Evolutionary conservation across 2,888 invertebrate genomes (phyloP), one percentile per base, ranked within the genome.

Genomic region (Prenolepis imparis): DNA sequence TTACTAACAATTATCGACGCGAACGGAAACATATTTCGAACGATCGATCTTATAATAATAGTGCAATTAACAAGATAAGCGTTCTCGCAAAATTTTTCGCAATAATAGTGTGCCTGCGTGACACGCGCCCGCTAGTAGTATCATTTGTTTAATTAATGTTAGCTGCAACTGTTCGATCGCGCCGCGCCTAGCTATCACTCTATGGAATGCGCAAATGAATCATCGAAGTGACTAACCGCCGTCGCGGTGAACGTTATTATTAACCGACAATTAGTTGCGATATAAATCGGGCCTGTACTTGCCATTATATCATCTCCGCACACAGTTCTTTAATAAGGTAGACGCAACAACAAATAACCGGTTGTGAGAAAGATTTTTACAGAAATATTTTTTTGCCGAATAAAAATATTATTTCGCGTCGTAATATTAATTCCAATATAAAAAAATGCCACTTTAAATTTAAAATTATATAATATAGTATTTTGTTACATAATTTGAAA

Each of bases 181-280:
- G 44, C 21, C 59, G 59, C 32, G 32, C 21, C 32, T 59, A 52
- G n/a, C 2, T 52, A 70, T 73, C 24, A 59, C 36, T 28, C 32
- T 15, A 9, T 12, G 4, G 73, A 78, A 59, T 36, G 44, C 18
- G n/a, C 9, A 18, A 44, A 80, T 72, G 59, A 59, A 72, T 80
- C 78, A 73, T 80, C 18, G 32, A 59, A 44, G 24, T 72, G 21
- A 59, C 32, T 78, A 70, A 44, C 24, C 3, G 52, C 68, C 59
- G 39, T 15, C 12, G 3, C 36, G 36, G 44, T 73, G 21, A 80
- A 80, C 74, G 73, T 52, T 77, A 80, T 80, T 73, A 80, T 80
- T 80, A 80, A 44, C 8, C 15, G 59, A 41, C 78, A 80, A 80
- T 80, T 80, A 73, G 44, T 59, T 57, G 32, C 18, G 59, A 73